Conservation (phyloP, 2,888 invertebrate genomes). For the Alloscopus bannaensis region DNA sequence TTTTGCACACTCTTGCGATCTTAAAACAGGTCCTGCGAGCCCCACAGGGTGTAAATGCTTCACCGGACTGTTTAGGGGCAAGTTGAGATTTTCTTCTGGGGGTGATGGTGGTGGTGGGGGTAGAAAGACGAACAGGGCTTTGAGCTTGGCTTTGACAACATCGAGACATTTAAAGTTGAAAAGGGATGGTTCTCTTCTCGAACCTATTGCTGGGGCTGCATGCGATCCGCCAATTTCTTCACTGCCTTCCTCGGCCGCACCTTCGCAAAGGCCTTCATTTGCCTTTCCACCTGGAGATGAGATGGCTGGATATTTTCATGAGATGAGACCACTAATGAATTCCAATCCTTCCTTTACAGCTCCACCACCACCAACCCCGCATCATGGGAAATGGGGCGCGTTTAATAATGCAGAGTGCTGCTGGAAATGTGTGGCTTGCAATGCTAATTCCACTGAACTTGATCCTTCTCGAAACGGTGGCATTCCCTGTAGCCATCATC, state of each 20-base stretch:
- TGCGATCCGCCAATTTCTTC: constrained; percentile 20
- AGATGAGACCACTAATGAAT: background rate
- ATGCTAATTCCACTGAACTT: too few species aligned
- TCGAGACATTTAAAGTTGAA: constrained; percentile 6
- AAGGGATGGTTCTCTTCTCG: constrained; percentile 21
- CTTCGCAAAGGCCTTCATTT: constrained; percentile 41
- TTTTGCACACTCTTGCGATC: background rate
- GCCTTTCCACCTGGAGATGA: background rate
- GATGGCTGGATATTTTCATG: too few species aligned
- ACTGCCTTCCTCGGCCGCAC: constrained; percentile 16
- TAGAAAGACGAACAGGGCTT: constrained; percentile 5
- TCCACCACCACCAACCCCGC: constrained; percentile 15
- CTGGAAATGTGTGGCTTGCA: constrained; percentile 6
- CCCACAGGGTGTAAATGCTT: constrained; percentile 23
- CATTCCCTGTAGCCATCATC: background rate
- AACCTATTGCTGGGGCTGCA: constrained; percentile 36
- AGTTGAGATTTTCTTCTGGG: constrained; percentile 12
- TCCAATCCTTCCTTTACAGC: constrained; percentile 25
- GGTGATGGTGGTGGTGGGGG: constrained; percentile 21
- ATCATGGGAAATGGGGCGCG: background rate
- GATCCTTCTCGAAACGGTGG: too few species aligned
- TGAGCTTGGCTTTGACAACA: constrained; percentile 11
- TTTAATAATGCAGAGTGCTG: background rate
- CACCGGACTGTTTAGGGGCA: constrained; percentile 35
- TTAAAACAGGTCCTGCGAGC: constrained; percentile 1